phyloP scores from a whole-genome alignment of 1,140 invertebrate species.

The Drosophila novamexicana region DNA sequence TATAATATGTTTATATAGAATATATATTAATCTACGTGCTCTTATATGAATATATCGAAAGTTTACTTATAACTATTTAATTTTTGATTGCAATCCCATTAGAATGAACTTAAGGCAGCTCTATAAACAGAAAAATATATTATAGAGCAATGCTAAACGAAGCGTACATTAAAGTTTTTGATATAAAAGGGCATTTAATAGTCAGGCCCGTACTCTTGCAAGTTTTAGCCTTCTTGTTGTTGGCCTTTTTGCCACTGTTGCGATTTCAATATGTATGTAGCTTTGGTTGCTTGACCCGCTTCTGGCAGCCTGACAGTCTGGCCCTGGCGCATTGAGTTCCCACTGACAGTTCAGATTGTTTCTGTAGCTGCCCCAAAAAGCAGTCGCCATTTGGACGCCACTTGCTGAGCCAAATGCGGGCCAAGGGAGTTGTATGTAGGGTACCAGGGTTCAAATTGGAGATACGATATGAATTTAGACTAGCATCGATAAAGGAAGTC shows the following conservation, averaged over 20 bases:
- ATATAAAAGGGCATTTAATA: slow-evolving; percentile 2
- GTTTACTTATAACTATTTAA: no score
- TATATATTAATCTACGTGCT: no score
- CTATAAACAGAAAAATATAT: no score
- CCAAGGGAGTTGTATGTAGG: slow-evolving; percentile 18
- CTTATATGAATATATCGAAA: no score
- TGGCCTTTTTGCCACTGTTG: slow-evolving; percentile 17
- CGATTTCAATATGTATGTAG: slow-evolving; percentile 49
- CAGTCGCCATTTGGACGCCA: slow-evolving; percentile 60
- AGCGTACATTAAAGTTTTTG: no score
- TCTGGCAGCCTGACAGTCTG: slow-evolving; percentile 62
- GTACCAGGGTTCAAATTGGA: background rate
- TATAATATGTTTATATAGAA: no score
- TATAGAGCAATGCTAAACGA: no score
- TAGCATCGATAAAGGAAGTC: slow-evolving; percentile 7
- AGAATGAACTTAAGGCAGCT: no score
- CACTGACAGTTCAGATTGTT: slow-evolving; percentile 50
- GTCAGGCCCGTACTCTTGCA: background rate
- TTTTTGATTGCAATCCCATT: no score
- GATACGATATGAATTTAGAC: slow-evolving; percentile 4
- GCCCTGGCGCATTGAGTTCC: slow-evolving; percentile 52
- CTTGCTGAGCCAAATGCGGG: slow-evolving; percentile 22
- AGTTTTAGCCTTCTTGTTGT: background rate
- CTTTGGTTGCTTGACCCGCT: slow-evolving; percentile 48
- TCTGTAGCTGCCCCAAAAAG: slow-evolving; percentile 36